phyloP scores from a whole-genome alignment of 2,797 vertebrate genomes.

The Hafferia zeledoni region DNA sequence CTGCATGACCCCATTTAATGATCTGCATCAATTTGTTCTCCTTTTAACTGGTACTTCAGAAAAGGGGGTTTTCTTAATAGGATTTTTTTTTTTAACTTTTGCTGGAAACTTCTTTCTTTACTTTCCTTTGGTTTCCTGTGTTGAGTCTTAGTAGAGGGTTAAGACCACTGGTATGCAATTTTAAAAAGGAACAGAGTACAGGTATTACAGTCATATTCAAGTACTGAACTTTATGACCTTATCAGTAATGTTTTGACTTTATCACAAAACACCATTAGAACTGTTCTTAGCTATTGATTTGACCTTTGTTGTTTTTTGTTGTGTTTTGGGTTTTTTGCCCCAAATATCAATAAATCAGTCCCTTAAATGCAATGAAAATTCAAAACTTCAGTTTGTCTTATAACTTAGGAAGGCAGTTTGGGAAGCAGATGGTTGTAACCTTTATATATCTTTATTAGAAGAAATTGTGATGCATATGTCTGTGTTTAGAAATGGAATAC shows the following conservation, averaged over 20 bases:
- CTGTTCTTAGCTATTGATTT: constrained; percentile 69
- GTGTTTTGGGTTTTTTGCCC: neutral
- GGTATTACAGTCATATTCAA: constrained; percentile 18
- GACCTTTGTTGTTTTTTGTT: constrained; percentile 58
- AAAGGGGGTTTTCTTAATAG: neutral
- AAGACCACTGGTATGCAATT: neutral
- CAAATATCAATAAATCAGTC: constrained; percentile 59
- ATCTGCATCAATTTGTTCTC: neutral
- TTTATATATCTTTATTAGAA: constrained; percentile 15
- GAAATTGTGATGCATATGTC: neutral
- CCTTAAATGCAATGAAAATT: constrained; percentile 68
- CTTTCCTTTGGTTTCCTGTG: neutral
- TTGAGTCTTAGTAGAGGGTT: neutral
- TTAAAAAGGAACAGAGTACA: constrained; percentile 46
- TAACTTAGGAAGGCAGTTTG: constrained; percentile 24
- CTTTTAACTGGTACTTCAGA: constrained; percentile 22
- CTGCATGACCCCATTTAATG: neutral
- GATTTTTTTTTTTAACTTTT: neutral
- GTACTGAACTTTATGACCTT: constrained; percentile 53
- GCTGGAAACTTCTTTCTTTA: neutral
- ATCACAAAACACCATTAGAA: constrained; percentile 10
- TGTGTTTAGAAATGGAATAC: neutral
- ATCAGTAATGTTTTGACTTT: constrained; percentile 45
- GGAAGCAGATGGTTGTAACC: constrained; percentile 8
- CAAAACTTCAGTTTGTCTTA: constrained; percentile 39